These are phyloP conservation scores for Erythrocercus mccallii DNA, from an alignment of 2,113 vertebrate genomes.

Conservation along the genomic window DNA sequence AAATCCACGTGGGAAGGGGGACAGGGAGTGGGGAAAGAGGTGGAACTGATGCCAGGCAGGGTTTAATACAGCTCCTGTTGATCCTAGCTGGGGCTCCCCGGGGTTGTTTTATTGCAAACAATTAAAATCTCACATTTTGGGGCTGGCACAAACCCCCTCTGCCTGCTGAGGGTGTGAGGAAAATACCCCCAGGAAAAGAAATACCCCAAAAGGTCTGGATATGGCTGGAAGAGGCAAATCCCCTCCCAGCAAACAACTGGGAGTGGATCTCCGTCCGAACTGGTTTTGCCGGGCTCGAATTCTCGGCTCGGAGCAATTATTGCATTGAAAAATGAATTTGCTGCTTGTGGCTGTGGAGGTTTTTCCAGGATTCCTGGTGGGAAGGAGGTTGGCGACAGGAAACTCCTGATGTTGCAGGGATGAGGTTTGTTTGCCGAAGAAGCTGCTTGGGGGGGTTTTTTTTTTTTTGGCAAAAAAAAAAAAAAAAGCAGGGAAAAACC, in stretches of 20 bases:
- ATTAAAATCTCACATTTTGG: not conserved
- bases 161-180: not conserved
- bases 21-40: not conserved
- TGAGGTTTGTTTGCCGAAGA: not conserved
- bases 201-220: not conserved
- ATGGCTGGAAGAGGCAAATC: not conserved
- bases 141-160: not conserved
- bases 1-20: not conserved
- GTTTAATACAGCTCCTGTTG: not conserved
- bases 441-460: not conserved
- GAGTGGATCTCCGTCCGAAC: accelerated
- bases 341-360: not conserved
- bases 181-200: not conserved
- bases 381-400: not conserved
- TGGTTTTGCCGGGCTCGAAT: not conserved
- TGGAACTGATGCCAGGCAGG: not conserved
- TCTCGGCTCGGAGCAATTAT: accelerated
- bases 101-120: not conserved
- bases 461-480: not conserved
- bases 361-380: not conserved
- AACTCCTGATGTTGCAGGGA: not conserved
- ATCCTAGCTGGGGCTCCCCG: not conserved
- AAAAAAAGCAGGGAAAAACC: not conserved
- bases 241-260: not conserved
- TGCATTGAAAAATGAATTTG: not conserved